A percentile compares a stretch with the other conserved stretches of the same genome.
phyloP scores from a whole-genome alignment of 2,113 vertebrate species.

The Burhinus oedicnemus region DNA sequence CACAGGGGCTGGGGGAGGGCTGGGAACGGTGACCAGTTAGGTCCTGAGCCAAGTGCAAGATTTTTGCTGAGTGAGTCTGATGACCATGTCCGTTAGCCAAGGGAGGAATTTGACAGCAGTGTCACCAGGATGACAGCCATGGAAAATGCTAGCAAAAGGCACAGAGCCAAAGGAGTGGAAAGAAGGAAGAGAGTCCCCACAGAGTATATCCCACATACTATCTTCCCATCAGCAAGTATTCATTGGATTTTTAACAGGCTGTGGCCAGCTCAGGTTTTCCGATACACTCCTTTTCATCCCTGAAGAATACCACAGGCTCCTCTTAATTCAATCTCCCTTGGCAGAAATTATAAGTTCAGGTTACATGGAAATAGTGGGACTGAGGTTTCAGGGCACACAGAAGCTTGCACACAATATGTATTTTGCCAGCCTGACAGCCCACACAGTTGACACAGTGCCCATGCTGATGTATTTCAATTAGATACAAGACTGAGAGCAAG shows the following conservation, averaged over 20 bases:
- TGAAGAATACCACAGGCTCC: background rate
- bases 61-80: background rate
- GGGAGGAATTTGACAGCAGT: background rate
- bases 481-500: background rate
- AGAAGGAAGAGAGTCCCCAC: background rate
- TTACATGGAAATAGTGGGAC: background rate
- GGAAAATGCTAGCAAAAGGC: background rate
- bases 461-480: background rate
- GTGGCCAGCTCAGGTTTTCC: background rate
- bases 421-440: background rate
- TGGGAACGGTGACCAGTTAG: background rate
- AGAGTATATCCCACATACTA: background rate
- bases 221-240: background rate
- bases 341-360: background rate
- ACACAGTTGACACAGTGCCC: background rate
- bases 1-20: background rate
- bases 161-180: background rate
- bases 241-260: background rate
- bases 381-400: background rate
- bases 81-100: background rate
- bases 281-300: background rate
- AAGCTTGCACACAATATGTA: background rate
- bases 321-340: background rate
- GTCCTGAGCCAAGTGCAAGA: background rate
- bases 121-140: background rate